These are phyloP conservation scores for Drosophila busckii DNA, from an alignment of 1,140 invertebrate species.

Conservation along the genomic window DNA sequence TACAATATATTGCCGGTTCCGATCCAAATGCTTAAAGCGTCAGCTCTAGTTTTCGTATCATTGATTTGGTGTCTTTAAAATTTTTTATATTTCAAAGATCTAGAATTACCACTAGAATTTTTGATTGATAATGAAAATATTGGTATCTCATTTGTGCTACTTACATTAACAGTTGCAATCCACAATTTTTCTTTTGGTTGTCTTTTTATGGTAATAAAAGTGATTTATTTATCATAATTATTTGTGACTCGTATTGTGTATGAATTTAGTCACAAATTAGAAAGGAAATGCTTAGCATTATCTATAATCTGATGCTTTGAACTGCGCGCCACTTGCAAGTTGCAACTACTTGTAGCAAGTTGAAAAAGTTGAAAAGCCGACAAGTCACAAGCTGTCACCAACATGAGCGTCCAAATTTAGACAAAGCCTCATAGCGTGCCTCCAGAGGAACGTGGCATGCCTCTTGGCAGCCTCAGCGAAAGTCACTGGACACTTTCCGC, in stretches of 20 bases:
- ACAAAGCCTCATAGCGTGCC: slow-evolving; percentile 64
- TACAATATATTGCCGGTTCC: too few species aligned
- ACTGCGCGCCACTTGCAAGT: slow-evolving; percentile 64
- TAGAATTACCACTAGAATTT: too few species aligned
- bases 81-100: too few species aligned
- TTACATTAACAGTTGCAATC: too few species aligned
- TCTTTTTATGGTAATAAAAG: slow-evolving; percentile 20
- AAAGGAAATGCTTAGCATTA: slow-evolving; percentile 72
- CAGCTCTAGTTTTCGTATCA: too few species aligned
- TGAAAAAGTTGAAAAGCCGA: slow-evolving; percentile 57
- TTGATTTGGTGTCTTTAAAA: too few species aligned
- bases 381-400: slow-evolving; percentile 68
- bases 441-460: slow-evolving; percentile 47
- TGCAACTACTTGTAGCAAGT: too few species aligned
- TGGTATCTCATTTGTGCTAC: too few species aligned
- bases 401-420: slow-evolving; percentile 75
- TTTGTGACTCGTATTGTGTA: slow-evolving; percentile 4
- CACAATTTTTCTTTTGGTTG: slow-evolving; percentile 11
- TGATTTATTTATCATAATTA: slow-evolving; percentile 28
- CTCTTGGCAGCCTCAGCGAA: slow-evolving; percentile 43
- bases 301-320: slow-evolving; percentile 71
- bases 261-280: slow-evolving; percentile 45
- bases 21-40: too few species aligned
- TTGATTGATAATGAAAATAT: too few species aligned
- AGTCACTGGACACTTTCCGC: slow-evolving; percentile 69